phyloP scores from a whole-genome alignment of 1,140 invertebrate species.

The Listronotus oregonensis region DNA sequence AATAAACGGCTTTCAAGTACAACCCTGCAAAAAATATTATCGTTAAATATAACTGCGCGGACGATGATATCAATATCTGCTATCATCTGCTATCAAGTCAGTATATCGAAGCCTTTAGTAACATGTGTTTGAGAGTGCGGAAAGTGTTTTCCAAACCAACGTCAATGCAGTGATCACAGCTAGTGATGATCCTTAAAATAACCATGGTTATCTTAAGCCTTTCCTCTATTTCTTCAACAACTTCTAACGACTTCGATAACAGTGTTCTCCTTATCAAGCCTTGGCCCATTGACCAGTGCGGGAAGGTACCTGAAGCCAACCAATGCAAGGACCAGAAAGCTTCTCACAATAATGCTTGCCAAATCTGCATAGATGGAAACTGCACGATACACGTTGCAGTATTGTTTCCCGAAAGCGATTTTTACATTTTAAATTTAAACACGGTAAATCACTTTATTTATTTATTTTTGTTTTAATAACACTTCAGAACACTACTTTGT shows the following conservation, averaged over 20 bases:
- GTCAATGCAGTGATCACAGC: slow-evolving; percentile 14
- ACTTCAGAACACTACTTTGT: slow-evolving; percentile 7
- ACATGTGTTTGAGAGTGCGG: slow-evolving; percentile 41
- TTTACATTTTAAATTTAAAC: slow-evolving; percentile 47
- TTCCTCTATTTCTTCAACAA: slow-evolving; percentile 17
- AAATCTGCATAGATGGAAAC: slow-evolving; percentile 22
- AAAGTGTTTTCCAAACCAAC: slow-evolving; percentile 22
- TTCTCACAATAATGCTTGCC: slow-evolving; percentile 13
- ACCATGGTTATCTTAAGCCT: slow-evolving; percentile 21
- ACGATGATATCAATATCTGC: slow-evolving; percentile 44
- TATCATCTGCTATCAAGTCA: slow-evolving; percentile 43
- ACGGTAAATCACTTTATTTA: slow-evolving; percentile 40
- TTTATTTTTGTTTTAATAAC: background rate
- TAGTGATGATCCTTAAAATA: slow-evolving; percentile 34
- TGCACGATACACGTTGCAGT: slow-evolving; percentile 46
- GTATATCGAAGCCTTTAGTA: slow-evolving; percentile 39
- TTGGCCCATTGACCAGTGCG: slow-evolving; percentile 29
- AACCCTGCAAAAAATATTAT: slow-evolving; percentile 34
- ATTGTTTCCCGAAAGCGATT: slow-evolving; percentile 41
- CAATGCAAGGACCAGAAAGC: slow-evolving; percentile 7
- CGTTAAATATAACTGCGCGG: slow-evolving; percentile 32
- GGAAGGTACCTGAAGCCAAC: background rate
- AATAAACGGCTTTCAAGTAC: slow-evolving; percentile 17
- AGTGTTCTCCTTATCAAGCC: slow-evolving; percentile 10
- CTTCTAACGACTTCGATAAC: slow-evolving; percentile 25